Evolutionary conservation across 2,113 vertebrate species (phyloP).

Genomic region (Phodopus roborovskii): DNA sequence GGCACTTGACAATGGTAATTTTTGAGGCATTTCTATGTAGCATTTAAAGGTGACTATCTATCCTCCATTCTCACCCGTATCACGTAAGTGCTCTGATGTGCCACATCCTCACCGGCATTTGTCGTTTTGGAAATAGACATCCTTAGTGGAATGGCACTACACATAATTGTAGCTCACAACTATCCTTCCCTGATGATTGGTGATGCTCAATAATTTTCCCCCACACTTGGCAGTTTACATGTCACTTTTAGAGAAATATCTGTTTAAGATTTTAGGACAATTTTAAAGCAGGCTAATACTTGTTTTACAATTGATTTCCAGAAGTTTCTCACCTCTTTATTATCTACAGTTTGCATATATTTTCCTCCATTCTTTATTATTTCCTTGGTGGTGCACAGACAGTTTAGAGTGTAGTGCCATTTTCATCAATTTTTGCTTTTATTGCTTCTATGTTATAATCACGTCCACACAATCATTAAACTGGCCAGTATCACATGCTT

Average conservation of each 20-base stretch:
- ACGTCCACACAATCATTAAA: not conserved
- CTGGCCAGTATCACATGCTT: not conserved
- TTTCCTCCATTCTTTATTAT: not conserved
- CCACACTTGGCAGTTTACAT: not conserved
- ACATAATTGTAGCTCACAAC: too few relatives aligned
- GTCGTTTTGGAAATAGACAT: not conserved
- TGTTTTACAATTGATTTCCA: not conserved
- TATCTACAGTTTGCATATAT: not conserved
- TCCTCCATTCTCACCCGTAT: not conserved
- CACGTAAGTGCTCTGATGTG: not conserved
- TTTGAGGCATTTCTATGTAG: not conserved
- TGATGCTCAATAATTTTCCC: not conserved
- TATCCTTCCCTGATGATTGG: not conserved
- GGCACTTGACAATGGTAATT: not conserved
- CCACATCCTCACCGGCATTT: not conserved
- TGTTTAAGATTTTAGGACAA: not conserved
- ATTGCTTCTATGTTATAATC: not conserved
- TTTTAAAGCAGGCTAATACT: not conserved
- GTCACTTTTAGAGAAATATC: not conserved
- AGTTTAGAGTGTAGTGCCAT: not conserved
- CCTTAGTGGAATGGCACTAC: too few relatives aligned
- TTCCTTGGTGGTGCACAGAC: not conserved
- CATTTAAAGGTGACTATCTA: not conserved
- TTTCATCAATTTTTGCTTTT: not conserved
- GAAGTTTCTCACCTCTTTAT: not conserved